phyloP scores from a whole-genome alignment of 2,113 vertebrate genomes.

The Archilochus colubris region DNA sequence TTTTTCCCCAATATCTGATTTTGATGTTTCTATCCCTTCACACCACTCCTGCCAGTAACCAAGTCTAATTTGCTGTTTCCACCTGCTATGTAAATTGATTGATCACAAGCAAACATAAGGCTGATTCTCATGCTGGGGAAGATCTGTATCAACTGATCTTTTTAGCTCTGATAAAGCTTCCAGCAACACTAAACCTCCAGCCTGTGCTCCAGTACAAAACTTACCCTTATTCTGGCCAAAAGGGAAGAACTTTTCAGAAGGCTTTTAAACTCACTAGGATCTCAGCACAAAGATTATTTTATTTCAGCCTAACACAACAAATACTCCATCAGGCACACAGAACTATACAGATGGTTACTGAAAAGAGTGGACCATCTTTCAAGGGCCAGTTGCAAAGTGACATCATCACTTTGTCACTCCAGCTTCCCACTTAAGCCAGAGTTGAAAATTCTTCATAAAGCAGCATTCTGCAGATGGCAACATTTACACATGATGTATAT shows the following conservation, averaged over 20 bases:
- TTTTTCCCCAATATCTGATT: background rate
- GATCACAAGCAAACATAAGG: conserved; percentile 15
- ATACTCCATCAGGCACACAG: background rate
- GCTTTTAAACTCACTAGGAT: background rate
- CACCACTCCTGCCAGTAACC: background rate
- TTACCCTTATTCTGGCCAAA: background rate
- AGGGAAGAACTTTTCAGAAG: background rate
- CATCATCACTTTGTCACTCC: conserved; percentile 61
- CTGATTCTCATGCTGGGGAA: background rate
- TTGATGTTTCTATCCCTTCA: background rate
- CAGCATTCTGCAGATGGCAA: conserved; percentile 50
- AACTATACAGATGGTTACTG: conserved; percentile 39
- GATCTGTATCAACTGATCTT: background rate
- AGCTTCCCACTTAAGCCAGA: conserved; percentile 22
- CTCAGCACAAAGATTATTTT: background rate
- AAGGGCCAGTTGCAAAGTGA: conserved; percentile 63
- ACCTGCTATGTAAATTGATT: conserved; percentile 21
- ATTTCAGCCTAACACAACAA: background rate
- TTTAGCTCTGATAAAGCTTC: background rate
- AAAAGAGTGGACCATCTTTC: conserved; percentile 31
- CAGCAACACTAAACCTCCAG: background rate
- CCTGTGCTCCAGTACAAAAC: background rate
- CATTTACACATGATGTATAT: background rate
- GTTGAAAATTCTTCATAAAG: conserved; percentile 13
- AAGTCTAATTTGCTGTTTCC: background rate